Base-by-base conservation (phyloP, 2,113 vertebrate genomes). In the Poecile atricapillus region DNA sequence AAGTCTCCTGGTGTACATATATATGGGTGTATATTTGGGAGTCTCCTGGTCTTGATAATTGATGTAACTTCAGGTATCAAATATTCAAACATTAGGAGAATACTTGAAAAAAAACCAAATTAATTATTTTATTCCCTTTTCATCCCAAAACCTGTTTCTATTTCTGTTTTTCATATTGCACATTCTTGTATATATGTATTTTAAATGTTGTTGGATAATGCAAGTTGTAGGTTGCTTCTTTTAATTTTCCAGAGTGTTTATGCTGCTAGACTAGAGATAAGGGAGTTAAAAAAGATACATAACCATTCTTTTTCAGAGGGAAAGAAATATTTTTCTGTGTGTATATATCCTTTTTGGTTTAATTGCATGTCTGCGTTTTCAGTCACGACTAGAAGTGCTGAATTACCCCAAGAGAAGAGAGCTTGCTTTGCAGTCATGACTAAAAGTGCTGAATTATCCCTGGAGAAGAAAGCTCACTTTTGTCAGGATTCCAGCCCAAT, bases 401-500 rank as follows among this genome's bases (percentile, higher is more conserved):
- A 81, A 92, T 65, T 88, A 86, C 20, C 59, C 53, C 68, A 70
- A 21, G 60, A 94, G 55, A 92, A 59, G 47, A 68, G 21, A 91
- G 9, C 8, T 91, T 70, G 24, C 65, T 87, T 89, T 87, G 27
- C 77, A 94, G 65, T 71, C 89, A 60, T 49, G 41, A 83, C 87
- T 91, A 41, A 46, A 87, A 91, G 39, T 67, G 55, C 50, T 93
- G 90, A 90, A 88, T 79, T 91, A 79, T 78, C 71, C 79, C 88
- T 52, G 33, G 91, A 95, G 81, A 90, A 94, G 63, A 93, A 76
- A 91, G 35, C 35, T 93, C 47, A 62, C 52, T 94, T 88, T 91
- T 93, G 82, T 95, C 79, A 94, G 60, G 52, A 87, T 93, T 93
- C 90, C 93, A 90, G 85, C 59, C 82, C 90, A 93, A 56, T 93